Conservation (phyloP, 2,113 vertebrate species). For the Ptyas mucosa region DNA sequence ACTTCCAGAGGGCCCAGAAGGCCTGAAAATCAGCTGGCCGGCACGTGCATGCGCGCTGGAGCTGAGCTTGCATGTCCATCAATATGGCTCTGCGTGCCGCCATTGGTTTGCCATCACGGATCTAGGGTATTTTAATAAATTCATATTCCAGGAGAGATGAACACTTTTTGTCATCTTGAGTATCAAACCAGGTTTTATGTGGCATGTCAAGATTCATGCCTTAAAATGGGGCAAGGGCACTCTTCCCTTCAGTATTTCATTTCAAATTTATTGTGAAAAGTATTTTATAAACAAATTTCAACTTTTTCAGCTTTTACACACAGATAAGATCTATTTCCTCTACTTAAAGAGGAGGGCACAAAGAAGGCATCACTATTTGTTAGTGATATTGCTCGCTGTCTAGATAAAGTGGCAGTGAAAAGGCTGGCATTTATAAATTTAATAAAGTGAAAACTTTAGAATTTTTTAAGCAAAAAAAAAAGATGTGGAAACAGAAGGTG, state of each 20-base stretch:
- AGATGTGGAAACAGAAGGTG: not conserved
- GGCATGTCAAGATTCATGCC: not conserved
- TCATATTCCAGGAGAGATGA: not conserved
- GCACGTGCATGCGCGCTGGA: too few relatives aligned
- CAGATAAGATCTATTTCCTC: not conserved
- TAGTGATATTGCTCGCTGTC: not conserved
- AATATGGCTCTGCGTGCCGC: too few relatives aligned
- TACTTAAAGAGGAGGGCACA: not conserved
- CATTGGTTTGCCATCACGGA: too few relatives aligned
- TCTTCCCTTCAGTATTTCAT: not conserved
- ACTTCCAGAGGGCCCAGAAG: too few relatives aligned
- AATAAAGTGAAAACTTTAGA: not conserved
- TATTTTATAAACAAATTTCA: not conserved
- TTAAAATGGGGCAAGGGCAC: not conserved
- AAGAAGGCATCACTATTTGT: not conserved
- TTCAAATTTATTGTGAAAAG: not conserved
- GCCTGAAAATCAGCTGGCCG: too few relatives aligned
- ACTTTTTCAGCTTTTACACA: not conserved
- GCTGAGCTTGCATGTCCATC: too few relatives aligned
- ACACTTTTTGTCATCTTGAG: not conserved
- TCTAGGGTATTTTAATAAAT: not conserved
- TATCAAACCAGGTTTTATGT: not conserved
- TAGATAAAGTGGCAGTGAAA: not conserved
- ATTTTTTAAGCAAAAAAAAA: not conserved
- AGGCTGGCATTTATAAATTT: not conserved